Base-by-base conservation (phyloP, 2,113 vertebrate species). In the Gambusia holbrooki region DNA sequence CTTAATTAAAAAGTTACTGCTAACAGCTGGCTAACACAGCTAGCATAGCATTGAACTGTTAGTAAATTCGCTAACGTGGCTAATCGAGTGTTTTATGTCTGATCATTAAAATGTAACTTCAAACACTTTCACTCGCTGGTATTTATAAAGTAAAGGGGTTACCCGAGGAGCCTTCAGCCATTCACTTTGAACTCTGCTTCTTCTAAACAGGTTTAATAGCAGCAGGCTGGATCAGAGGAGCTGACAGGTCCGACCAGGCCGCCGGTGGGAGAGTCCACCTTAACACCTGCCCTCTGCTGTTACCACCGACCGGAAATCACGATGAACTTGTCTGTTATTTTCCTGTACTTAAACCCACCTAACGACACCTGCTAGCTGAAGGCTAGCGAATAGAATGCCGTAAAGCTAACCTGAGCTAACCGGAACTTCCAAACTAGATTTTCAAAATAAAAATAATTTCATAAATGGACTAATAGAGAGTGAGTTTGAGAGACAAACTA, bases 131-230 rank as follows among this genome's bases (percentile, higher is more conserved):
- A 13, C 22, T n/a, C 35, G 6, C 29, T 62, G 28, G 27, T 30
- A 69, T 71, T 75, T 30, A 22, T 14, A 54, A 42, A 69, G 5
- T 8, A 40, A 30, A 60, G 27, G 11, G 28, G 22, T 79, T 84
- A 92, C 92, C 92, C 83, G 92, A 87, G 48, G 66, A 86, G 66
- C 92, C 91, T 64, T 92, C 92, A 40, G 92, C 92, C 92, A 93
- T 93, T 87, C 81, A 89, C 58, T 68, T 28, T 61, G 4, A 61
- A 48, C 62, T 71, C 19, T 71, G 61, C 63, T 64, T 58, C 35
- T 69, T 48, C 69, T 74, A 32, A 42, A 32, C 29, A 71, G 70
- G 69, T 86, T 82, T 65, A 45, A 64, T 1, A 33, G 64, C 48
- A 42, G 62, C 51, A 40, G 48, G 63, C 6, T 40, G 48, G 48